phyloP scores from a whole-genome alignment of 2,797 vertebrate species.

The Chloroceryle amazona region DNA sequence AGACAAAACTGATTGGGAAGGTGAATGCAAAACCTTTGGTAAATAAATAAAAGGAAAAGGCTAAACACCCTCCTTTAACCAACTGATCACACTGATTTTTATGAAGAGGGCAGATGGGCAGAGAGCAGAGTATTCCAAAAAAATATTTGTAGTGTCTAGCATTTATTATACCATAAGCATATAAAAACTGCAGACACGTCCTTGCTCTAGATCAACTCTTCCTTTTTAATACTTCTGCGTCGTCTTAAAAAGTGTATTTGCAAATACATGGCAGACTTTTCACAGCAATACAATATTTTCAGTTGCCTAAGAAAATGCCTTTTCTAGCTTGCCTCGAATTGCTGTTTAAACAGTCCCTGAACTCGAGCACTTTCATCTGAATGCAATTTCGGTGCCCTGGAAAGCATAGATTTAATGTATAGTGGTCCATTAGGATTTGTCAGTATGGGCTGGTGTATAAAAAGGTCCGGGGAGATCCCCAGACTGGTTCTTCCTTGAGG shows the following conservation, averaged over 20 bases:
- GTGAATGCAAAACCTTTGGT: background rate
- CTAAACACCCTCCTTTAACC: background rate
- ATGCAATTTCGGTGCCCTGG: background rate
- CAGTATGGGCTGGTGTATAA: background rate
- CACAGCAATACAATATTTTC: background rate
- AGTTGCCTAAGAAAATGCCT: background rate
- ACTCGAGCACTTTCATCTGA: background rate
- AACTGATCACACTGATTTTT: background rate
- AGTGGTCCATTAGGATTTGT: background rate
- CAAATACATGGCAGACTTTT: background rate
- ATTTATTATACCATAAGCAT: background rate
- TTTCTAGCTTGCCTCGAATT: background rate
- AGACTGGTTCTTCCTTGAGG: background rate
- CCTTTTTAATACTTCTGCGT: background rate
- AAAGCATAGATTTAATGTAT: background rate
- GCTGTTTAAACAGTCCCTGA: background rate
- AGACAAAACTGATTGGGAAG: background rate
- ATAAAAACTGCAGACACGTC: background rate
- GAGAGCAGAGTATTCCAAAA: background rate
- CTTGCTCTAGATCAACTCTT: background rate
- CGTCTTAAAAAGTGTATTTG: background rate
- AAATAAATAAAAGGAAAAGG: background rate
- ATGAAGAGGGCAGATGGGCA: background rate
- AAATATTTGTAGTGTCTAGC: fast-evolving
- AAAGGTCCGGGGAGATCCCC: background rate